These are phyloP conservation scores for Caenorhabditis brenneri DNA, from an alignment of 1,140 invertebrate species.

Conservation along the genomic window DNA sequence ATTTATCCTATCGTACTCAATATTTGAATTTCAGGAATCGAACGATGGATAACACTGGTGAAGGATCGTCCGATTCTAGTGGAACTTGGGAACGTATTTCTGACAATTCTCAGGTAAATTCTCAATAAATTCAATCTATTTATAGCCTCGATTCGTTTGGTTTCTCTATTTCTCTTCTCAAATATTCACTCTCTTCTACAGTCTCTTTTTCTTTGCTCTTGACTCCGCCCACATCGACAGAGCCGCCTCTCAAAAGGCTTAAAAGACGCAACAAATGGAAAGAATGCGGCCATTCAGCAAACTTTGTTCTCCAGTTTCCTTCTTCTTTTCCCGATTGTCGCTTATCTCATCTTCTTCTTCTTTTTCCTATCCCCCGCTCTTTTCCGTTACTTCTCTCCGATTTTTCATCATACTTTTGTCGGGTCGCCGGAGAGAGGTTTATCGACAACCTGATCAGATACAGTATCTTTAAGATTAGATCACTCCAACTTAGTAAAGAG, in stretches of 20 bases:
- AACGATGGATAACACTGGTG: slow-evolving; percentile 50
- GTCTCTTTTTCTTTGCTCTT: neutral
- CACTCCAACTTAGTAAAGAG: neutral
- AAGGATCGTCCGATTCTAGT: slow-evolving; percentile 46
- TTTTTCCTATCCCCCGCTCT: slow-evolving; percentile 7
- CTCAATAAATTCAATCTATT: neutral
- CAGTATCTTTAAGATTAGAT: slow-evolving; percentile 4
- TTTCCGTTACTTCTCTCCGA: neutral
- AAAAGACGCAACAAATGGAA: neutral
- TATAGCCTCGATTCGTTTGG: neutral
- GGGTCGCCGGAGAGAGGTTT: neutral
- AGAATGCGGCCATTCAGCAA: slow-evolving; percentile 27
- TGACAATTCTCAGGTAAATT: slow-evolving; percentile 51
- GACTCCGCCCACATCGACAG: neutral
- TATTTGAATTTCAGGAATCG: neutral
- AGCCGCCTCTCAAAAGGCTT: slow-evolving; percentile 5
- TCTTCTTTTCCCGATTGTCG: no score
- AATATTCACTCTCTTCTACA: neutral
- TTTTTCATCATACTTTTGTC: slow-evolving; percentile 15
- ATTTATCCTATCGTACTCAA: neutral
- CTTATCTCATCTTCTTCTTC: neutral
- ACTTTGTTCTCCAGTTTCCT: slow-evolving; percentile 1
- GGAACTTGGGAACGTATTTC: slow-evolving; percentile 54
- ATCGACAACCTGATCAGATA: slow-evolving; percentile 33
- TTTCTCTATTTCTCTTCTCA: neutral